Evolutionary conservation across 1,140 invertebrate species (phyloP), one percentile per base, ranked within the genome.

Genomic region (Diploscapter pachys): DNA sequence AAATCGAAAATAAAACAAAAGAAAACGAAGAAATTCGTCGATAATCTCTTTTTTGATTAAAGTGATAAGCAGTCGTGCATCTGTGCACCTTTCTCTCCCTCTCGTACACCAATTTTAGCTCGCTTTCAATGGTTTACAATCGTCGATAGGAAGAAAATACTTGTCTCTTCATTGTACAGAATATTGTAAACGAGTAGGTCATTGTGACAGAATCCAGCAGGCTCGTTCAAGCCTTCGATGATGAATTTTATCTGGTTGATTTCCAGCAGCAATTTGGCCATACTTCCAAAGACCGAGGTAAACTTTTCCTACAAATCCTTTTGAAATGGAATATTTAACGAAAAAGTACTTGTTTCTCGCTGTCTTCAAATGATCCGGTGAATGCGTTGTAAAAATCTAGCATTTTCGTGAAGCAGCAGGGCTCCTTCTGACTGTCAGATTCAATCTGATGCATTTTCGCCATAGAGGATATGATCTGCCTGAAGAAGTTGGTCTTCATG

Each of bases 191-290:
- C 88, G 78, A 99, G 89, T 72, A 98, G 89, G 89, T 99, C 96
- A 89, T 99, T 99, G 88, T 99, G 96, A 85, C 92, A 92, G 88
- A 97, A 96, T 48, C 97, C 95, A 75, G 95, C 86, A n/a, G 92
- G 92, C 63, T 88, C 87, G 76, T 95, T 87, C 78, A 90, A 87
- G 51, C 88, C 86, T 84, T 92, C 90, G 68, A 96, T 84, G 50
- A 87, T 85, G 55, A 89, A 86, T 76, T 93, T 90, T 73, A 89
- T 87, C 85, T 66, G 62, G 75, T 79, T 76, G 67, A 78, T 63
- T 50, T 81, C 51, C 56, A 31, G 31, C 31, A 31, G 31, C 31
- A 31, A 31, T 31, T 31, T 31, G 31, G 31, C 31, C 31, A 31
- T 31, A 51, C 64, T 69, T 56, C 70, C 73, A 52, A 64, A 67